phyloP scores from a whole-genome alignment of 1,140 invertebrate genomes.

The Phocides pigmalion region DNA sequence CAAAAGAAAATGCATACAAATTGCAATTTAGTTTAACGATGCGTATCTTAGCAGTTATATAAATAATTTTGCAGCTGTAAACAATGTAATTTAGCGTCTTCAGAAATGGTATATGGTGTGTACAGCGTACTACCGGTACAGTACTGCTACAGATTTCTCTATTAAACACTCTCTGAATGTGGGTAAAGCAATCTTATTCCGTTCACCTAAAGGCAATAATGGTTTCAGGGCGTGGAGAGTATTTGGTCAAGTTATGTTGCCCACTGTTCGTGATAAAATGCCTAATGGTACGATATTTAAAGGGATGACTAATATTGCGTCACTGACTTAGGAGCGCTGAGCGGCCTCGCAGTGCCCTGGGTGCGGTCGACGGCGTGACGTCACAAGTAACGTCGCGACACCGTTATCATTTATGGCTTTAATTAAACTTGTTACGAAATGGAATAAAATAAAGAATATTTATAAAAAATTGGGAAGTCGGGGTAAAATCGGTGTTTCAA shows the following conservation, averaged over 20 bases:
- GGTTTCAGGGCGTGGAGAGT: neutral
- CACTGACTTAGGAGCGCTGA: constrained; percentile 40
- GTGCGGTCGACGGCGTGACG: constrained; percentile 38
- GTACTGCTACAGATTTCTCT: neutral
- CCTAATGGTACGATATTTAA: constrained; percentile 35
- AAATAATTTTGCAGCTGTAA: constrained; percentile 2
- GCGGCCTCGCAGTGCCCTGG: constrained; percentile 34
- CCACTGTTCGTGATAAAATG: constrained; percentile 28
- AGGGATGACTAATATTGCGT: constrained; percentile 43
- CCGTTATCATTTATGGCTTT: constrained; percentile 12
- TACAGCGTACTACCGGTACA: neutral
- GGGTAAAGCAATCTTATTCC: constrained; percentile 1
- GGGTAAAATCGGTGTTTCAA: too few species aligned
- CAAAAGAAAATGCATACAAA: constrained; percentile 6
- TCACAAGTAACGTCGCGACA: constrained; percentile 14
- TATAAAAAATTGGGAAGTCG: too few species aligned
- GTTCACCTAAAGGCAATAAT: neutral
- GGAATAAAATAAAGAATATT: too few species aligned
- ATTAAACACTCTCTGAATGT: neutral
- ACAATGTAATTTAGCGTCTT: neutral
- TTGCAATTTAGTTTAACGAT: neutral
- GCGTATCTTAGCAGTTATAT: neutral
- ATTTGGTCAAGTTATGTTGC: neutral
- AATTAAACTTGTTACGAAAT: neutral
- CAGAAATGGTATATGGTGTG: neutral